phyloP scores from a whole-genome alignment of 2,113 vertebrate genomes.

The Lutjanus erythropterus region DNA sequence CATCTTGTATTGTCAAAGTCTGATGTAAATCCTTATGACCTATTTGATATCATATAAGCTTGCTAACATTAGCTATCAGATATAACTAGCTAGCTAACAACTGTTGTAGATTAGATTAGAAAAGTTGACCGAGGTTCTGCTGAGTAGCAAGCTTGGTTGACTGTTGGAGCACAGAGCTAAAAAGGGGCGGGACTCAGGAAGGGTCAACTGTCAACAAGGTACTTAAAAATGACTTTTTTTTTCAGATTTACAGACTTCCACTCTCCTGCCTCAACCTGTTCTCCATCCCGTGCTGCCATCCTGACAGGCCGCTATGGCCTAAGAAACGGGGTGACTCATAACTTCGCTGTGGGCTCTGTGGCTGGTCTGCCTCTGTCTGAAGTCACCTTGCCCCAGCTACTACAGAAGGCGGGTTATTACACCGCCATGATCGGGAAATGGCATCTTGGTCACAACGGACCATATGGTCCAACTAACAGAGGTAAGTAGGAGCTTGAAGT shows the following conservation, averaged over 20 bases:
- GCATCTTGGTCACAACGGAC: constrained; percentile 94
- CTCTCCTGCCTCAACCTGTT: constrained; percentile 94
- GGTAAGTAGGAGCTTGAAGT: constrained; percentile 82
- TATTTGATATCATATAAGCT: not conserved
- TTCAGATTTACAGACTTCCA: constrained; percentile 95
- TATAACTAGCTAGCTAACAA: too few relatives aligned
- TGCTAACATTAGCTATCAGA: too few relatives aligned
- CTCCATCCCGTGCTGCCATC: constrained; percentile 93
- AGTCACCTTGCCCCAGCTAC: constrained; percentile 90
- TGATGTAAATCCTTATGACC: not conserved
- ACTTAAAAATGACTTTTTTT: not conserved
- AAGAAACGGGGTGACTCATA: constrained; percentile 94
- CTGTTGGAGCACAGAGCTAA: too few relatives aligned
- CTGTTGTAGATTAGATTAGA: too few relatives aligned
- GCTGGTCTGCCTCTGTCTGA: constrained; percentile 94
- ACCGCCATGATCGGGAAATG: constrained; percentile 96
- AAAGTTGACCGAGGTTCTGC: too few relatives aligned
- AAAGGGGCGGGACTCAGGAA: too few relatives aligned
- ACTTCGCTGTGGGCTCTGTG: constrained; percentile 89
- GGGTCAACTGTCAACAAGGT: not conserved
- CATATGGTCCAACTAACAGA: constrained; percentile 88
- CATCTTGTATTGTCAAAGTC: not conserved
- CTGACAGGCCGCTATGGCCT: constrained; percentile 93
- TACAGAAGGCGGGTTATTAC: constrained; percentile 88
- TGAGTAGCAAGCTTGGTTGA: too few relatives aligned